Base-by-base conservation (phyloP, 2,113 vertebrate species). In the Terrapene triunguis region DNA sequence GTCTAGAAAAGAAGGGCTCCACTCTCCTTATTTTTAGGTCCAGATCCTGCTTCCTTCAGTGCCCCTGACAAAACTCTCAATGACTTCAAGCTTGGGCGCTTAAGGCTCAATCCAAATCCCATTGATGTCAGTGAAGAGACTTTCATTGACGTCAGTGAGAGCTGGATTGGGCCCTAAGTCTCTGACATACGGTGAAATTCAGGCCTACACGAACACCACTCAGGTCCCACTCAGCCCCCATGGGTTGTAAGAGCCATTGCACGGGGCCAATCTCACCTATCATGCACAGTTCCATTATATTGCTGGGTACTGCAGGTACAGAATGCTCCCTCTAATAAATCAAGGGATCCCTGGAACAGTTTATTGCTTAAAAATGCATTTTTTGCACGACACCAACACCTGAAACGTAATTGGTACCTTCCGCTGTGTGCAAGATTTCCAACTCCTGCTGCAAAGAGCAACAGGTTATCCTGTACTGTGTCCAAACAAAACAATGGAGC, bases 101-200 rank as follows among this genome's bases (percentile, higher is more conserved):
- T 44, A 16, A 27, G 10, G 59, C 12, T 38, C 7, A 79, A 8
- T 24, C 25, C 74, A 84, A 9, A 44, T 21, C 25, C 55, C 62
- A 25, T 2, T 1, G 1, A 8, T 5, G 27, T 76, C 84, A 79
- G 0, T 0, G 0, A 2, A 10, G 9, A 3, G 50, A 54, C 2
- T 1, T 42, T 24, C 12, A 72, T 21, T 72, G 65, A 72, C 29
- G 6, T 51, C 44, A 82, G n/a, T 14, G 27, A 59, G 13, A 1
- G 42, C 38, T 0, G 2, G 21, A 44, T 10, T 42, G 25, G n/a
- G 10, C 47, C 4, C 57, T 1, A 0, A 1, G 0, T 5, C 53
- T 32, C 44, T 0, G 1, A 19, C 2, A n/a, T 24, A 25, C 25
- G 38, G 69, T 59, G 91, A 83, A 92, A 65, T 16, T 0, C 38